A percentile compares a stretch with the other conserved stretches of the same genome.
These are phyloP conservation scores for Brachionus rubens DNA, from an alignment of 1,140 invertebrate genomes.

Conservation along the genomic window DNA sequence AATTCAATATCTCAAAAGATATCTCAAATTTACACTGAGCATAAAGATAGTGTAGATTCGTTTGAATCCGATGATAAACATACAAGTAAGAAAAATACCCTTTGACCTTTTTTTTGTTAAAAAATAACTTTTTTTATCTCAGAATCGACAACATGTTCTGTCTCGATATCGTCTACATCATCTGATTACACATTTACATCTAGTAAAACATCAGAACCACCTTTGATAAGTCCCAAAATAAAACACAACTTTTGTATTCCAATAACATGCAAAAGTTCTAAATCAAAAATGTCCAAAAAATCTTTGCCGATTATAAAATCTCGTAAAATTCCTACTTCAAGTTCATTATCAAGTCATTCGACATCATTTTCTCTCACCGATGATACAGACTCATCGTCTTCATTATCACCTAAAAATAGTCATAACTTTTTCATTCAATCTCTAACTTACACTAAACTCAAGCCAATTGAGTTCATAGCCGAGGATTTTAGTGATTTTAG, in stretches of 20 bases:
- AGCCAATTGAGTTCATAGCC: slow-evolving; percentile 22
- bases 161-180: not conserved
- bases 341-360: not conserved
- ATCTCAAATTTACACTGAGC: not conserved
- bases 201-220: not conserved
- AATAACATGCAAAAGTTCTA: slow-evolving; percentile 9
- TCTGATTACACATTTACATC: slow-evolving; percentile 16
- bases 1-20: too few relatives aligned
- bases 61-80: not conserved
- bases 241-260: slow-evolving; percentile 14
- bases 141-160: slow-evolving; percentile 24
- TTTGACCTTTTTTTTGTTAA: not conserved
- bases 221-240: not conserved
- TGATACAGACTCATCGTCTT: not conserved
- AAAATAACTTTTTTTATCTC: not conserved
- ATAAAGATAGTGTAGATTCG: not conserved
- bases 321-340: not conserved
- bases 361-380: slow-evolving; percentile 5
- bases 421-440: slow-evolving; percentile 5
- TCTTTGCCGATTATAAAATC: too few relatives aligned
- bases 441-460: slow-evolving; percentile 4
- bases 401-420: not conserved
- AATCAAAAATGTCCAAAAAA: not conserved
- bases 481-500: slow-evolving; percentile 34
- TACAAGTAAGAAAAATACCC: slow-evolving; percentile 33